Conservation (phyloP, 2,113 vertebrate genomes). For the Antechinus stuartii region DNA sequence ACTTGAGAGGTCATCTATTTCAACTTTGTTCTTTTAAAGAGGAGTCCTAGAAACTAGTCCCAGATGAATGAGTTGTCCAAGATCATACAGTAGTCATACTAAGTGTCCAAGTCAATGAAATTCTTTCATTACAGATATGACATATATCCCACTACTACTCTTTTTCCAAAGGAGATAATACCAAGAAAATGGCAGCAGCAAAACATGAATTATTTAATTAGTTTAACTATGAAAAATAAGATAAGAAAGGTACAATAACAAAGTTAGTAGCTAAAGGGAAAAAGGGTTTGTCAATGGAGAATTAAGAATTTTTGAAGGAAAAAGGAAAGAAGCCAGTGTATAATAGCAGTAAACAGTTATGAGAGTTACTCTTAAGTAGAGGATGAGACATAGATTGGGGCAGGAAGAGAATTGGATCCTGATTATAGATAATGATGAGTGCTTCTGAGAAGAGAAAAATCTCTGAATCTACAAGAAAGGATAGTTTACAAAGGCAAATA, state of each 20-base stretch:
- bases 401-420: neutral
- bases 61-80: neutral
- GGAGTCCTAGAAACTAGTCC: too few species aligned
- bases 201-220: neutral
- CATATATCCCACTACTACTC: neutral
- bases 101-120: neutral
- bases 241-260: neutral
- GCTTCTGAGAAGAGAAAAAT: neutral
- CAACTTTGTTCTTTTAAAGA: neutral
- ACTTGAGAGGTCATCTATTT: neutral
- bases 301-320: neutral
- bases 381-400: neutral
- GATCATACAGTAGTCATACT: neutral
- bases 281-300: neutral
- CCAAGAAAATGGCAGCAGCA: neutral
- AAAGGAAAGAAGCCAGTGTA: neutral
- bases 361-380: neutral
- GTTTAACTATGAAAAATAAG: neutral
- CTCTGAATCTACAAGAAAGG: neutral
- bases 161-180: neutral
- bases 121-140: neutral
- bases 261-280: neutral
- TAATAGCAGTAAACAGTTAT: too few species aligned
- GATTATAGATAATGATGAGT: neutral
- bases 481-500: neutral